Base-by-base conservation (phyloP, 2,113 vertebrate species). In the Triplophysa siluroides region DNA sequence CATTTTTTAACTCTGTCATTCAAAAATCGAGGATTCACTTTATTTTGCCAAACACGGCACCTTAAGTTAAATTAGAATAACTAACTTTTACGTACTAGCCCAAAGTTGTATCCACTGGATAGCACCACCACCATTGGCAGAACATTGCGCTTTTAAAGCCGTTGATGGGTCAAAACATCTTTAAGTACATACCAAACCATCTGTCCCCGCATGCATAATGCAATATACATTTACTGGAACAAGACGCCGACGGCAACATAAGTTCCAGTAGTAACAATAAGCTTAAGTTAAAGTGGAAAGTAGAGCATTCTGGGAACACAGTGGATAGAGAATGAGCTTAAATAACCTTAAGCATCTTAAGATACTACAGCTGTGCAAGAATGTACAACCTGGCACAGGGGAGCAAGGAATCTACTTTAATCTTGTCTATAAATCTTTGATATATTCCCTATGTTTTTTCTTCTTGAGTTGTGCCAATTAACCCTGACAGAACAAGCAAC, bases 201-300 rank as follows among this genome's bases (percentile, higher is more conserved):
- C 75, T 50, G 45, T 9, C 47, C 47, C 21, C 29, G 65, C 54
- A 60, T 61, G 65, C 77, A 69, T 70, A 78, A 78, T 69, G 66
- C 77, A 78, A 13, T 21, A 29, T 18, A 8, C 38, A 47, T 14
- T 13, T 12, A 26, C 33, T 45, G 38, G 23, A 70, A 70, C 68
- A n/a, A 54, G 47, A 18, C 13, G 33, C 38, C 33, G 47, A 18
- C 13, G 33, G 54, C 33, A 41, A 12, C 21, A 60, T 58, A 16
- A 26, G 33, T 47, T 78, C 58, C 77, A 70, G 52, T 18, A 58
- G 19, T 41, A 45, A 56, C 23, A 47, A 23, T 61, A 13, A 69
- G 56, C 65, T 56, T 69, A 21, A 54, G 43, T 14, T 61, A 60
- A 33, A 71, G 50, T 50, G 58, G 24, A 61, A 47, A 41, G 58